Evolutionary conservation across 2,113 vertebrate genomes (phyloP).

Genomic region (Ranitomeya imitator): DNA sequence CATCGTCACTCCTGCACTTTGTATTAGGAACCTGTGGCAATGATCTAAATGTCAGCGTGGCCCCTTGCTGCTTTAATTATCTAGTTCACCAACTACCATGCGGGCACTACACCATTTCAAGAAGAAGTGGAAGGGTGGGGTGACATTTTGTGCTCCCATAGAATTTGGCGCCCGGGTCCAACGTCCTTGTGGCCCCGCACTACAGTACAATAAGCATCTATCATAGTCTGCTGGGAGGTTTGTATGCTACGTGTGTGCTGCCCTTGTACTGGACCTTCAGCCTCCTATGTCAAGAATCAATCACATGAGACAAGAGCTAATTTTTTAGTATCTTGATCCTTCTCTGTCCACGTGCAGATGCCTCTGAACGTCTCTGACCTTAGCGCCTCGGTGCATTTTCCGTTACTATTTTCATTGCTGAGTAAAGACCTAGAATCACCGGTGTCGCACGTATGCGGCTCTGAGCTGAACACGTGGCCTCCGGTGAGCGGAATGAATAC

Average conservation of each 20-base stretch:
- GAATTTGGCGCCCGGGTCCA: no score
- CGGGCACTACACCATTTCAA: no score
- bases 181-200: no score
- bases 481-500: not conserved
- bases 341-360: not conserved
- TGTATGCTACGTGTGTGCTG: not conserved
- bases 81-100: no score
- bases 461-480: slow-evolving; percentile 15
- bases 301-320: not conserved
- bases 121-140: no score
- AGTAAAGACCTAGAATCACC: not conserved
- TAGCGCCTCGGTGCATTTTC: not conserved
- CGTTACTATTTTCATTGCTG: not conserved
- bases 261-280: not conserved
- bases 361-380: not conserved
- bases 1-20: no score
- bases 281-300: not conserved
- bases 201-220: no score
- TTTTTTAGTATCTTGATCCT: slow-evolving; percentile 35
- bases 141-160: no score
- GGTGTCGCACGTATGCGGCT: slow-evolving; percentile 23
- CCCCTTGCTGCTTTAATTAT: no score
- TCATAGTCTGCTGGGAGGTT: no score
- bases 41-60: no score
- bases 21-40: no score